These are phyloP conservation scores for Picus viridis DNA, from an alignment of 2,797 vertebrate genomes.

Conservation along the genomic window DNA sequence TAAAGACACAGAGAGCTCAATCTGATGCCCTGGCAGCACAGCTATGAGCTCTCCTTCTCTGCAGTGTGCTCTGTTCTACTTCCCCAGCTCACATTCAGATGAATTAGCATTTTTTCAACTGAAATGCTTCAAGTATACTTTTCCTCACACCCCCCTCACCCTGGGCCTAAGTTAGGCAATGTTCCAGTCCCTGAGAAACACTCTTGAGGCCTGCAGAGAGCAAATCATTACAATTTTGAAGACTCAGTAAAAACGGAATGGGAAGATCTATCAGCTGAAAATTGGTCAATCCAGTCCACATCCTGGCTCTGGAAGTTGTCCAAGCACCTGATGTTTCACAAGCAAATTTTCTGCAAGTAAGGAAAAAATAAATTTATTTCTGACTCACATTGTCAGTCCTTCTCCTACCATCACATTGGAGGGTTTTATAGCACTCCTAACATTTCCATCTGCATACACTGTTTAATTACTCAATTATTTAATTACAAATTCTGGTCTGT, in stretches of 20 bases:
- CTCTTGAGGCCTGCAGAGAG: constrained; percentile 38
- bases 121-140: constrained; percentile 28
- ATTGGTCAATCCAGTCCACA: constrained; percentile 38
- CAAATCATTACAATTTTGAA: constrained; percentile 55
- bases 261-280: constrained; percentile 48
- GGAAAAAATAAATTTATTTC: constrained; percentile 31
- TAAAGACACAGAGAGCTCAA: neutral
- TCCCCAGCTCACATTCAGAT: constrained; percentile 5
- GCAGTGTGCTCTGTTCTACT: neutral
- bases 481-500: neutral
- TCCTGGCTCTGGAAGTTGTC: constrained; percentile 47
- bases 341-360: constrained; percentile 41
- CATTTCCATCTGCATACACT: neutral
- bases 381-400: neutral
- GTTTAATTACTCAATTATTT: constrained; percentile 10
- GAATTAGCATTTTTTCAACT: constrained; percentile 15
- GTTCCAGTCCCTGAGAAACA: constrained; percentile 34
- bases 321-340: constrained; percentile 56
- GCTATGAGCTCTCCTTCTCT: neutral
- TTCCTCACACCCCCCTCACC: neutral
- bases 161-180: constrained; percentile 6
- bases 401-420: neutral
- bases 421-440: neutral
- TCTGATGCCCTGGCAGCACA: neutral
- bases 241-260: constrained; percentile 46